Base-by-base conservation (phyloP, 2,888 invertebrate species). In the Tetramorium bicarinatum region DNA sequence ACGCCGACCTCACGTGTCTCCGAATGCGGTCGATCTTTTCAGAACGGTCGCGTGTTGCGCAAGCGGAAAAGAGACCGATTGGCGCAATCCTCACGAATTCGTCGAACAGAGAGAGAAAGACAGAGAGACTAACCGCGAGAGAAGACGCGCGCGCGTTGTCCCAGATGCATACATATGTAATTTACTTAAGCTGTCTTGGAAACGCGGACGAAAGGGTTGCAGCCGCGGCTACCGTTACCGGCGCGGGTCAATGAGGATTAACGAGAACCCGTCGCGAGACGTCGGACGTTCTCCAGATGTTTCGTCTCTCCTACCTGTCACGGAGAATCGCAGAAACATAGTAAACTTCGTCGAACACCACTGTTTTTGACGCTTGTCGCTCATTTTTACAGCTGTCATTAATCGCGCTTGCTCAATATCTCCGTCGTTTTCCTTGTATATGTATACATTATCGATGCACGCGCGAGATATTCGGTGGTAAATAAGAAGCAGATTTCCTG, bases 11-110 rank as follows among this genome's bases (percentile, higher is more conserved):
- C 84, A 79, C 86, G 87, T 87, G 87, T 87, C 80, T 87, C 90
- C 77, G 66, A 77, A 77, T 41, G 77, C 91, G 91, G 89, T 47
- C 83, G 92, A 93, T 92, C 91, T 92, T 91, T 92, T 92, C 88
- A 91, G 91, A 93, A 93, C 92, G 92, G 93, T 92, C 90, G 90
- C 87, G 87, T 34, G 29, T 93, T 93, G 90, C 91, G 92, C 90
- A 93, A 93, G 85, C 38, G 54, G 25, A 66, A 61, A 47, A 44
- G 49, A 64, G 81, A 75, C 47, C 82, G 86, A 87, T 85, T 87
- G 82, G 77, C 81, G 89, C 86, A 90, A 90, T 75, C 84, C 25
- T 21, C 38, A 64, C 82, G 74, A 87, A 87, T 89, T 83, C 85
- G 29, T 71, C 79, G 44, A 21, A 34, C 21, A 47, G 34, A 69